Conservation (phyloP, 2,888 invertebrate species). For the Macaria liturata region DNA sequence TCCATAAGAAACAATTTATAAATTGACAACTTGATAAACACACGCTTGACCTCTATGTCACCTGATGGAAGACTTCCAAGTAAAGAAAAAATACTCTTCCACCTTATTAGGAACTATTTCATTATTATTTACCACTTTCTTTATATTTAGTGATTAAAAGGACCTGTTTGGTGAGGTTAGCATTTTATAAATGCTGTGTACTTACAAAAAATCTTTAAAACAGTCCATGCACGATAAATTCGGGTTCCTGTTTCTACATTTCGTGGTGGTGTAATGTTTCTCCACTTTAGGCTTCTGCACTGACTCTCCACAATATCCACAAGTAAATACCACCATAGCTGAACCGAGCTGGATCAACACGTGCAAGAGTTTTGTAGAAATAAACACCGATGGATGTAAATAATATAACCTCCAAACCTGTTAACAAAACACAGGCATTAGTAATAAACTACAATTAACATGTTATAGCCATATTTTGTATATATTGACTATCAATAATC, state of each 20-base stretch:
- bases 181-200: constrained; percentile 29
- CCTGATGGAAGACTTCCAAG: constrained; percentile 22
- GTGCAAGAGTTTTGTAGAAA: constrained; percentile 38
- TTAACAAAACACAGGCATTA: constrained; percentile 17
- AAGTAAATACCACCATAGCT: constrained; percentile 96
- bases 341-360: constrained; percentile 31
- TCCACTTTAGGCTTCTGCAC: constrained; percentile 96
- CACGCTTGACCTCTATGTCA: constrained; percentile 16
- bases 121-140: no score
- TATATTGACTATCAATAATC: no score
- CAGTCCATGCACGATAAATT: constrained; percentile 97
- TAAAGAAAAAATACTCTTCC: background rate
- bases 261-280: constrained; percentile 90
- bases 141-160: no score
- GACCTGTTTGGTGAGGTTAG: background rate
- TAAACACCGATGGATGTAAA: constrained; percentile 29
- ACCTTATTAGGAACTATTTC: no score
- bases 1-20: no score
- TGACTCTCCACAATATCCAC: constrained; percentile 95
- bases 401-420: constrained; percentile 46
- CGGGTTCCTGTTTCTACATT: constrained; percentile 87
- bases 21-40: no score
- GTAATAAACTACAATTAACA: no score
- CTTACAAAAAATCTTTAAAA: constrained; percentile 93
- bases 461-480: no score